Conservation (phyloP, 2,888 invertebrate genomes). For the Drosophila lacicola region DNA sequence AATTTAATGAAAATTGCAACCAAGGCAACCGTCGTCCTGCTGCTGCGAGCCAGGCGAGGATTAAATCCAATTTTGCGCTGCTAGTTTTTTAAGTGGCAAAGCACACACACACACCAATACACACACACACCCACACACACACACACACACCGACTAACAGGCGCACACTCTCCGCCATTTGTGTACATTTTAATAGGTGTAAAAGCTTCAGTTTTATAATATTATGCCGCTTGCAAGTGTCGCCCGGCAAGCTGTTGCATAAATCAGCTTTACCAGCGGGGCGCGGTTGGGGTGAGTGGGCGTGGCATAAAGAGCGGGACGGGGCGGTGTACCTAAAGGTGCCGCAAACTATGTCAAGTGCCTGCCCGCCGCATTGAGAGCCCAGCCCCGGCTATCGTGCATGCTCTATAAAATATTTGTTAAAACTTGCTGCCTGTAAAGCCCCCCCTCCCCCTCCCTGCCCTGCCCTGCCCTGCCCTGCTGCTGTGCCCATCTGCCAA, state of each 20-base stretch:
- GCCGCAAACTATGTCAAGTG: constrained; percentile 55
- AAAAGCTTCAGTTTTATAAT: constrained; percentile 71
- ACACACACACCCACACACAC: constrained; percentile 12
- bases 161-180: constrained; percentile 35
- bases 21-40: constrained; percentile 28
- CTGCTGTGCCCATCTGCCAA: constrained; percentile 31
- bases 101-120: constrained; percentile 22
- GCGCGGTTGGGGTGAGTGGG: neutral
- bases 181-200: constrained; percentile 69
- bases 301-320: too few relatives aligned
- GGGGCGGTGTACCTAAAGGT: neutral
- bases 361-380: constrained; percentile 42
- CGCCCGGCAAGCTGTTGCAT: constrained; percentile 72
- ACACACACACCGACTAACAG: constrained; percentile 8
- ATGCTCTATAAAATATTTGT: constrained; percentile 78
- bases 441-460: neutral
- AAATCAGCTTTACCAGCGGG: constrained; percentile 64
- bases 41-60: constrained; percentile 35
- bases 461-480: neutral
- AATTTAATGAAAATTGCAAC: constrained; percentile 70
- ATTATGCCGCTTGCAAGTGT: constrained; percentile 63
- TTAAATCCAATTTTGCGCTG: constrained; percentile 73
- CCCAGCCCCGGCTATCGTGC: constrained; percentile 46
- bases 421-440: constrained; percentile 13
- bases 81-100: constrained; percentile 69